Evolutionary conservation across 2,797 vertebrate species (phyloP).

Genomic region (Tenualosa thibaudeaui): DNA sequence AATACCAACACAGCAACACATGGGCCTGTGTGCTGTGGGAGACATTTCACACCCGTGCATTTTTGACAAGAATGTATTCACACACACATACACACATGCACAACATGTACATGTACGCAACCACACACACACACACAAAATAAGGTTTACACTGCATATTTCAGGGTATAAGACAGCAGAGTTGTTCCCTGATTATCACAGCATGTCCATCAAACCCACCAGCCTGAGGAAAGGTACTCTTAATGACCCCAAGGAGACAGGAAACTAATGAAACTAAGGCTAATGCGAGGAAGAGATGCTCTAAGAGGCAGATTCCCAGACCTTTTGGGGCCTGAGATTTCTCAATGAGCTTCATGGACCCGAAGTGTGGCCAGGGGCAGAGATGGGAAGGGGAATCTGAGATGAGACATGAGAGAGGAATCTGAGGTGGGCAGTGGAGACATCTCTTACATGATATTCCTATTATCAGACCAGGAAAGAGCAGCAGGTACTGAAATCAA

Average conservation of each 20-base stretch:
- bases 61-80: background rate
- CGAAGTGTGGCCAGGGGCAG: background rate
- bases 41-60: background rate
- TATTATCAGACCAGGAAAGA: too few relatives aligned
- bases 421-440: background rate
- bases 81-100: background rate
- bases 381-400: background rate
- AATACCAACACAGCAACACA: background rate
- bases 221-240: background rate
- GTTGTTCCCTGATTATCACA: slow-evolving; percentile 34
- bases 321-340: background rate
- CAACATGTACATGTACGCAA: background rate
- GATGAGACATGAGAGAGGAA: too few relatives aligned
- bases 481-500: background rate
- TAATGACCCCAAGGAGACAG: slow-evolving; percentile 29
- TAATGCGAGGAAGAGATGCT: background rate
- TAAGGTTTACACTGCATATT: background rate
- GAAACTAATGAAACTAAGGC: background rate
- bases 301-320: background rate
- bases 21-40: background rate
- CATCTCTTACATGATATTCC: too few relatives aligned
- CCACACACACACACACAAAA: background rate
- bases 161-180: slow-evolving; percentile 3
- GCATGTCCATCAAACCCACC: slow-evolving; percentile 1
- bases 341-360: background rate